Evolutionary conservation across 2,888 invertebrate genomes (phyloP), one percentile per base, ranked within the genome.

Genomic region (Rhamphomyia laevipes): DNA sequence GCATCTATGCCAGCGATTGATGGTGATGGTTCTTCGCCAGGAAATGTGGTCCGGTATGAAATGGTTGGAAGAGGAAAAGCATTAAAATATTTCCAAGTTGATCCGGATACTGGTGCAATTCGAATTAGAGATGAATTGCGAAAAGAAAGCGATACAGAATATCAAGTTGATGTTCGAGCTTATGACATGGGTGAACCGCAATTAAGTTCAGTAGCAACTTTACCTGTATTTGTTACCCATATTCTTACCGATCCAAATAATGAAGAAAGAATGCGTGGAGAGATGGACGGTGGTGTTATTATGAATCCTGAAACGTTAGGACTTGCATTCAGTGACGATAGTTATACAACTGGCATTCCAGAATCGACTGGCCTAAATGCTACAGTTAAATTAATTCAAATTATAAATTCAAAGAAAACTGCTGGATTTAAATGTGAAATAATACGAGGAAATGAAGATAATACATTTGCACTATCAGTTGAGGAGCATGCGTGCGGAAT

Each of bases 141-240:
- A 49, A 90, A 90, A 66, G 89, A 91, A 67, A 80, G 84, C 11
- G 86, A 88, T 61, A 86, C 85, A 38, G 90, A 92, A 72, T 91
- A 89, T 68, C 86, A 88, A 67, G 86, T 91, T 53, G 88, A 90
- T 59, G 82, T 93, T 0, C 77, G 85, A 60, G 91, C 89, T 0
- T 86, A 84, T 61, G 92, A 93, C 62, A 77, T 88, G 64, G 92
- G 88, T 1, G 88, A 86, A 41, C 92, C 88, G 0, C 84, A 86
- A 59, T 73, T 91, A 59, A 86, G 86, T 1, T 86, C 89, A 0
- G 83, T 87, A 0, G 82, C 84, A 10, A 85, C 86, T 3, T 77
- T 93, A 1, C 86, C 84, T 1, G 79, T 94, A 4, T 88, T 82
- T 61, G 86, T 93, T 13, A 82, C 86, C 47, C 90, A 89, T 63